Base-by-base conservation (phyloP, 2,113 vertebrate genomes). In the Rhizomys pruinosus region DNA sequence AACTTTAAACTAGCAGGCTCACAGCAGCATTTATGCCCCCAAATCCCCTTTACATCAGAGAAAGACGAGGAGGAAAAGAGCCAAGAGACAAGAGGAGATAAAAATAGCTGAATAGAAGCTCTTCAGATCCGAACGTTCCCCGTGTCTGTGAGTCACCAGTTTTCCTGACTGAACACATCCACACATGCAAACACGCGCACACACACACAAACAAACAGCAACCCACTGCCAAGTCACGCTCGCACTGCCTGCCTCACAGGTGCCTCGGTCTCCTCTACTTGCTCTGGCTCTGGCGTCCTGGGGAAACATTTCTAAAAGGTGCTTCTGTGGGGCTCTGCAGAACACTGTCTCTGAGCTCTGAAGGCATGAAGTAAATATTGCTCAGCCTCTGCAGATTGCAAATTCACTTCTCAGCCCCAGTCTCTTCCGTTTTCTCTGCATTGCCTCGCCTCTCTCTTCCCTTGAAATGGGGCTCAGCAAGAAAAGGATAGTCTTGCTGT, bases 21-120 rank as follows among this genome's bases (percentile, higher is more conserved):
- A 37, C 12, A 39, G n/a, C 34, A 77, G 47, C 61, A 64, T 52
- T 47, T 77, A 57, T 25, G 71, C 29, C 71, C 76, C 72, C 39
- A 66, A 64, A 57, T 76, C 37, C 63, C 71, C 64, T 87, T 42
- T n/a, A 69, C 29, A 55, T 89, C 74, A 91, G 69, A 59, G 59
- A 84, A 88, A 95, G 44, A 93, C 72, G 85, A 84, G 76, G 63
- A 64, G 66, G 13, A 27, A 87, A 96, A 84, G 52, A 90, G 86
- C 76, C 90, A 90, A 87, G 90, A 96, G 92, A 96, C 71, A 57
- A 85, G 84, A 95, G 32, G 84, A 95, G 90, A 90, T 94, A 97
- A 96, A 97, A 96, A 97, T 91, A 96, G 90, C 92, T 68, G 79
- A 92, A 90, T 93, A 94, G 17, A 86, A 93, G 95, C 90, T 91